Percentiles rank a stretch among this genome's conserved stretches.
Evolutionary conservation across 2,113 vertebrate species (phyloP).

Genomic region (Rhea americana): DNA sequence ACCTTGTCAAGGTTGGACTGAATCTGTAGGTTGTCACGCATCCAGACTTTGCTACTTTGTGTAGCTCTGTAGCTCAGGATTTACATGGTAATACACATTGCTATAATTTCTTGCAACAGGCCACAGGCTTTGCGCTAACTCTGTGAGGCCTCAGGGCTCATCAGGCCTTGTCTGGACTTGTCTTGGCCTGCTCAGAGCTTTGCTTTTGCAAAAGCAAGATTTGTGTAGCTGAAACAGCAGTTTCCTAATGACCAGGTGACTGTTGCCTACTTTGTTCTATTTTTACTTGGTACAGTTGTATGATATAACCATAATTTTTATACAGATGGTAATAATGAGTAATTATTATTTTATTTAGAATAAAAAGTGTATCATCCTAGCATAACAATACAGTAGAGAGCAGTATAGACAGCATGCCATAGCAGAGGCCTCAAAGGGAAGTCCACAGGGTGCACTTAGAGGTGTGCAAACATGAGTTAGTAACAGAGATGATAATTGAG

Average conservation of each 20-base stretch:
- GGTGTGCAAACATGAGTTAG: background rate
- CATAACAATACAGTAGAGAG: fast-evolving
- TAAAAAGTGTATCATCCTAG: background rate
- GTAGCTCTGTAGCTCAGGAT: background rate
- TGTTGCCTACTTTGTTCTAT: background rate
- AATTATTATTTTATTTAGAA: background rate
- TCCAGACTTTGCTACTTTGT: background rate
- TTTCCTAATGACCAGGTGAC: background rate
- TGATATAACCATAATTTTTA: background rate
- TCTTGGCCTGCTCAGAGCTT: background rate
- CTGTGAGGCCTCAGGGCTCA: background rate
- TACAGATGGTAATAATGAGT: background rate
- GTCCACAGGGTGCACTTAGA: background rate
- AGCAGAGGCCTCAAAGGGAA: background rate
- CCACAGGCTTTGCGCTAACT: background rate
- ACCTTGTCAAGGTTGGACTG: background rate
- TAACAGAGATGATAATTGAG: background rate
- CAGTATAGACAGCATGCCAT: background rate
- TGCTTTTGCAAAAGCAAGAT: background rate
- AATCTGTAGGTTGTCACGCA: background rate
- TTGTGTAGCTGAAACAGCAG: background rate
- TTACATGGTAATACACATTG: background rate
- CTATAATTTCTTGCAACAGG: background rate
- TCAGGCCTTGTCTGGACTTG: constrained; percentile 11
- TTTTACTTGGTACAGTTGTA: background rate